Evolutionary conservation across 2,888 invertebrate species (phyloP).

Genomic region (Zhuqinia jingwanae): DNA sequence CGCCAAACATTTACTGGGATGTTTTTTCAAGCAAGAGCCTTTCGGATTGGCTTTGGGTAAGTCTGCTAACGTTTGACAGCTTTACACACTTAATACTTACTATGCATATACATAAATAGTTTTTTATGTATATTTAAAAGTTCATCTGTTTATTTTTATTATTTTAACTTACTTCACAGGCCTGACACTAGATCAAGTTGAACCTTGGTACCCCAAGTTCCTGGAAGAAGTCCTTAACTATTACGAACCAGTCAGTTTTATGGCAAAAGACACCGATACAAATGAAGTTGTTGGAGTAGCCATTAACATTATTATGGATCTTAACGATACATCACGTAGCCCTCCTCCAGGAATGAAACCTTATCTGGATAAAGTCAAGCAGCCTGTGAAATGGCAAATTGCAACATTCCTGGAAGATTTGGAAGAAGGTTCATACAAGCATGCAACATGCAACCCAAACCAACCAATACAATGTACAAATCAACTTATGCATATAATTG

Average conservation of each 20-base stretch:
- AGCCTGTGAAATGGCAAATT: conserved; percentile 66
- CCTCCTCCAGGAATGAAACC: conserved; percentile 65
- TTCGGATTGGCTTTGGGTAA: conserved; percentile 68
- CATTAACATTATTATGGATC: conserved; percentile 64
- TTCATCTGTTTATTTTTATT: too few relatives aligned
- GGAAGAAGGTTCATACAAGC: conserved; percentile 66
- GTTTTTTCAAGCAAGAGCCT: conserved; percentile 61
- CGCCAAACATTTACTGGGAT: conserved; percentile 43
- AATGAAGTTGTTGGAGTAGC: conserved; percentile 63
- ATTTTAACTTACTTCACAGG: conserved; percentile 8
- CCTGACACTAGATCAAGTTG: conserved; percentile 56
- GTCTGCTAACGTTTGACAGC: neutral
- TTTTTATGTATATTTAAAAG: too few relatives aligned
- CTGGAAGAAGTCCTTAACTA: conserved; percentile 46
- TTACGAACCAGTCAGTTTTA: conserved; percentile 65
- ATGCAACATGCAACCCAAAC: too few relatives aligned
- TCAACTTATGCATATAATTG: neutral
- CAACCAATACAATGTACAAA: too few relatives aligned
- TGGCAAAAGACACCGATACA: conserved; percentile 63
- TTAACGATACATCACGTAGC: neutral
- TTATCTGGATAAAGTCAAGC: conserved; percentile 43
- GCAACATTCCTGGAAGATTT: conserved; percentile 66
- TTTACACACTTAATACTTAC: too few relatives aligned
- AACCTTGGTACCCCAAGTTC: conserved; percentile 60
- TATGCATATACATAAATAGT: too few relatives aligned